Evolutionary conservation across 2,888 invertebrate genomes (phyloP).

Genomic region (Noctua pronuba): DNA sequence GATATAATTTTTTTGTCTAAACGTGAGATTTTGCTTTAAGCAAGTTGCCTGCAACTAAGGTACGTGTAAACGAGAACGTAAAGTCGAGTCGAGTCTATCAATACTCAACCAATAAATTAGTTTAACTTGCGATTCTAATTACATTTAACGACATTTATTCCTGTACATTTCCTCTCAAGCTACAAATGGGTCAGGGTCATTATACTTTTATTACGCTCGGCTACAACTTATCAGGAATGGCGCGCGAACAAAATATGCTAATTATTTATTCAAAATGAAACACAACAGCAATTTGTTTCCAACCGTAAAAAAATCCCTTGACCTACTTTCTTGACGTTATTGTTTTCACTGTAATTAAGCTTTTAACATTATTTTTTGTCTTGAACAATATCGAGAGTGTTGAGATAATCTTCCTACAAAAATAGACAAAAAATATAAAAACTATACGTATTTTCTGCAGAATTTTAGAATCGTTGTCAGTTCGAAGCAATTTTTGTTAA

Average conservation of each 20-base stretch:
- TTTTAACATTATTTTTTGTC: conserved; percentile 32
- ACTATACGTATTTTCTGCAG: background rate
- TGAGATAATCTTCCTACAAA: background rate
- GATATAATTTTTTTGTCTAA: background rate
- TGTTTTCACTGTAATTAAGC: conserved; percentile 42
- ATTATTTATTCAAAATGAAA: conserved; percentile 52
- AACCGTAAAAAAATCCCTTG: conserved; percentile 26
- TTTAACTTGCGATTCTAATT: background rate
- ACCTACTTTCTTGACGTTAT: conserved; percentile 42
- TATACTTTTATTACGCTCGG: conserved; percentile 4
- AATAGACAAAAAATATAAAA: background rate
- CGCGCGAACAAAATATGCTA: conserved; percentile 41
- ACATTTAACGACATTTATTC: background rate
- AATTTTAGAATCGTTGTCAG: background rate
- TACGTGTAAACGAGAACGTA: too few relatives aligned
- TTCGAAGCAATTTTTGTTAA: too few relatives aligned
- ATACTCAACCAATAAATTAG: background rate
- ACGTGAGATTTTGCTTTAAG: background rate
- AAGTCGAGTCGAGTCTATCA: background rate
- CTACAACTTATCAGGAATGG: conserved; percentile 35
- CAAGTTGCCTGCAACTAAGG: background rate
- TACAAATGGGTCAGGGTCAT: conserved; percentile 25
- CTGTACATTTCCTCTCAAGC: background rate
- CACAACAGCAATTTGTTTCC: conserved; percentile 40
- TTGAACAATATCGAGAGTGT: background rate